phyloP scores from a whole-genome alignment of 2,113 vertebrate genomes.

The Microcebus murinus region DNA sequence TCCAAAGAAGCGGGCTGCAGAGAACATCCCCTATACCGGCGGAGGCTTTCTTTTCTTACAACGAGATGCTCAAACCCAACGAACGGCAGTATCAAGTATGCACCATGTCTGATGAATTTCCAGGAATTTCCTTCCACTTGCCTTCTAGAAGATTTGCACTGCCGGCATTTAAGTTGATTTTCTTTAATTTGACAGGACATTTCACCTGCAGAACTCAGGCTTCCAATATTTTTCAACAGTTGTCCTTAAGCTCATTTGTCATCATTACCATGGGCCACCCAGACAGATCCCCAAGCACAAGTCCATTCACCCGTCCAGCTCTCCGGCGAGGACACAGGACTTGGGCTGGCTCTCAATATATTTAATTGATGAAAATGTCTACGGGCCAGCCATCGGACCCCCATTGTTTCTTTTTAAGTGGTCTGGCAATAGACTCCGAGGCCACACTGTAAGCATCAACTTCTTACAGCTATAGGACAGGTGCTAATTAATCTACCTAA shows the following conservation, averaged over 20 bases:
- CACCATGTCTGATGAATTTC: background rate
- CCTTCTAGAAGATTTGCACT: background rate
- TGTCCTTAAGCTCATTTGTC: conserved; percentile 51
- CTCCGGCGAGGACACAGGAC: background rate
- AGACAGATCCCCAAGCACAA: background rate
- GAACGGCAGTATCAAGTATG: background rate
- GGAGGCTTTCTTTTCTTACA: background rate
- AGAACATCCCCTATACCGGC: background rate
- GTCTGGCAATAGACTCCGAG: conserved; percentile 9
- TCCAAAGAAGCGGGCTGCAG: background rate
- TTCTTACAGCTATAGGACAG: conserved; percentile 62
- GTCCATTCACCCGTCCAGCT: background rate
- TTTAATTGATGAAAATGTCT: conserved; percentile 53
- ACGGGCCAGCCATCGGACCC: background rate
- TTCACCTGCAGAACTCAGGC: conserved; percentile 37
- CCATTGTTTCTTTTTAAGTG: conserved; percentile 21
- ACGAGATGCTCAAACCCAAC: background rate
- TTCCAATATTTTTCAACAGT: conserved; percentile 1
- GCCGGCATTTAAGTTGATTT: conserved; percentile 1
- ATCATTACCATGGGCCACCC: background rate
- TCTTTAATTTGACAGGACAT: conserved; percentile 42
- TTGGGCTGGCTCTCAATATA: background rate
- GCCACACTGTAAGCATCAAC: conserved; percentile 1
- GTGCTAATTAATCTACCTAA: conserved; percentile 75
- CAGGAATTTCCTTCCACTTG: background rate